Evolutionary conservation across 2,797 vertebrate genomes (phyloP), one percentile per base, ranked within the genome.

Genomic region (Muscicapa striata): DNA sequence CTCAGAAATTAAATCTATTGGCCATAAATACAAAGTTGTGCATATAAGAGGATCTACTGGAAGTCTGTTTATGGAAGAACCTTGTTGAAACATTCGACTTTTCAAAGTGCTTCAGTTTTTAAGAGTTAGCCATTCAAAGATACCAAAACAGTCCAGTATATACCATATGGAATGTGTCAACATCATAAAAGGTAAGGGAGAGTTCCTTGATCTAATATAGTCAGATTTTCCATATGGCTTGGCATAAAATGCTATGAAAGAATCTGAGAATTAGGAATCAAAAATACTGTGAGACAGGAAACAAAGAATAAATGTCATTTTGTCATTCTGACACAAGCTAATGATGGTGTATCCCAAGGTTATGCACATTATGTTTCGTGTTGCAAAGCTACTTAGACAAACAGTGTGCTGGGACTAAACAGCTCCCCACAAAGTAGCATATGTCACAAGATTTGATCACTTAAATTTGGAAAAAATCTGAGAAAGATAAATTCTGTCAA

Each of bases 211-310:
- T 49, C 64, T 49, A 62, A 61, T 64, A 19, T 26, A 83, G 52
- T 51, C 19, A 41, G 57, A 68, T n/a, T 70, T 95, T 84, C 73
- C 73, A 61, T 74, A 68, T 68, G 64, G 41, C 11, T 57, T 57
- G 6, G 11, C 41, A 90, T 77, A 88, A 90, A 89, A 67, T 46
- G 15, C 76, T 87, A 57, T 94, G 40, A 91, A 96, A 84, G 30
- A 88, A 85, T 74, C 34, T 41, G 49, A 87, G 68, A 84, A 91
- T 62, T 87, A 90, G 51, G 49, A 75, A 73, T 79, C 51, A 87
- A 84, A 93, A 91, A 79, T 78, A 78, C 11, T 82, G 38, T 38
- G 19, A 84, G 51, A 54, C 11, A 62, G 58, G 12, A 89, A 92
- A 68, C 10, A 80, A 72, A 84, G 41, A 75, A 75, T 70, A 82